phyloP scores from a whole-genome alignment of 2,113 vertebrate genomes.

The Pituophis catenifer region DNA sequence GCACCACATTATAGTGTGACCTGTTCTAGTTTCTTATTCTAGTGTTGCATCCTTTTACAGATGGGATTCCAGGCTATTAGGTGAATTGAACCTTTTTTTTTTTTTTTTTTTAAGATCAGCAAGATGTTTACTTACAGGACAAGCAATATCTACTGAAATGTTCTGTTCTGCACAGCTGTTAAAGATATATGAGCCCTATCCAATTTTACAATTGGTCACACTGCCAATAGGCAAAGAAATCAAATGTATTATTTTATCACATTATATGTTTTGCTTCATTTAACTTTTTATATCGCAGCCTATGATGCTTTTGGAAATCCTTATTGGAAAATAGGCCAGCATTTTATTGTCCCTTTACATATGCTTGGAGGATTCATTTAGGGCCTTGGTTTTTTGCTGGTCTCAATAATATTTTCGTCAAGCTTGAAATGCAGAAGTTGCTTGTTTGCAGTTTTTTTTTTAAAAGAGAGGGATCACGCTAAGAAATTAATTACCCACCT shows the following conservation, averaged over 20 bases:
- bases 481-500: constrained; percentile 72
- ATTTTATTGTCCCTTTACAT: neutral
- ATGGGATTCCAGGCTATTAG: neutral
- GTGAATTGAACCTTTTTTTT: neutral
- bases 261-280: neutral
- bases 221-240: neutral
- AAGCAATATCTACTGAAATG: neutral
- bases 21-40: neutral
- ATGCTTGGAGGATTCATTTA: rapidly evolving
- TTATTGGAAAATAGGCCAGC: neutral
- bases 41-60: neutral
- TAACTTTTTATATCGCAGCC: neutral
- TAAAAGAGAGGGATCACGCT: constrained; percentile 66
- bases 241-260: neutral
- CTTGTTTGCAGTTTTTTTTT: constrained; percentile 67
- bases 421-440: constrained; percentile 43
- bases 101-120: neutral
- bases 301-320: neutral
- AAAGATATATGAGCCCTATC: neutral
- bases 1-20: neutral
- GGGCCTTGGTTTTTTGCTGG: constrained; percentile 2
- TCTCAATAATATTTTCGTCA: neutral
- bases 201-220: neutral
- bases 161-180: neutral
- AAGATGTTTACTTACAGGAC: neutral